A percentile compares a stretch with the other conserved stretches of the same genome.
phyloP scores from a whole-genome alignment of 2,888 invertebrate species.

The Perizoma flavofasciatum region DNA sequence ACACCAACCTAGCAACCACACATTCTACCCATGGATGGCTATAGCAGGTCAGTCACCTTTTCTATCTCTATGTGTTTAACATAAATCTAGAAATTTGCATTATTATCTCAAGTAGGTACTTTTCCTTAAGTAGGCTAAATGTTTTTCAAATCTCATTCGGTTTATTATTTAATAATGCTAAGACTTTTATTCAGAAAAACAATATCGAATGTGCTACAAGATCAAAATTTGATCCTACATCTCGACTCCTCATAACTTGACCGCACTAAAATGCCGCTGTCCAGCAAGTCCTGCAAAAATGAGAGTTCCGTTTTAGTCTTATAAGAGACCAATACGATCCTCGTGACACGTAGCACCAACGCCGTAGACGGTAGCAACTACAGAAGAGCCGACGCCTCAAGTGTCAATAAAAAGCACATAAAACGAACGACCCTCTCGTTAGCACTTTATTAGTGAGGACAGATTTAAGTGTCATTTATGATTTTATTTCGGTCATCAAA shows the following conservation, averaged over 20 bases:
- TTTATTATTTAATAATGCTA: too few relatives aligned
- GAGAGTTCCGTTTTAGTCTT: slow-evolving; percentile 47
- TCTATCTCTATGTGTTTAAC: slow-evolving; percentile 8
- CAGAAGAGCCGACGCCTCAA: slow-evolving; percentile 57
- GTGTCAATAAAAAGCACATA: slow-evolving; percentile 79
- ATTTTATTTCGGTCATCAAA: slow-evolving; percentile 67
- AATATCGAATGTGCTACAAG: slow-evolving; percentile 8
- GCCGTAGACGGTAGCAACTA: slow-evolving; percentile 55
- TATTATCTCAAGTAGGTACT: slow-evolving; percentile 23
- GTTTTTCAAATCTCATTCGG: too few relatives aligned
- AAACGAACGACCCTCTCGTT: slow-evolving; percentile 79
- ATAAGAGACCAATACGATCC: slow-evolving; percentile 70
- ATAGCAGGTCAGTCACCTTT: slow-evolving; percentile 93
- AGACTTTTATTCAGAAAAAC: too few relatives aligned
- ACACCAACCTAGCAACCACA: slow-evolving; percentile 95
- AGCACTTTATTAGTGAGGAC: slow-evolving; percentile 75
- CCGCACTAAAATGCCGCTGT: slow-evolving; percentile 69
- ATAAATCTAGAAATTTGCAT: slow-evolving; percentile 28
- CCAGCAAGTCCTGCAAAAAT: slow-evolving; percentile 33
- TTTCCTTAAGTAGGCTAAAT: neutral
- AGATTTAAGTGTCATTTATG: slow-evolving; percentile 71
- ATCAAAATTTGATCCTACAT: slow-evolving; percentile 28
- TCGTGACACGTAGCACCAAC: slow-evolving; percentile 13
- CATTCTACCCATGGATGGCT: slow-evolving; percentile 99
- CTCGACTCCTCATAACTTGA: slow-evolving; percentile 31